Percentiles rank a stretch among this genome's conserved stretches.
phyloP scores from a whole-genome alignment of 2,888 invertebrate genomes.

The Thymelicus sylvestris region DNA sequence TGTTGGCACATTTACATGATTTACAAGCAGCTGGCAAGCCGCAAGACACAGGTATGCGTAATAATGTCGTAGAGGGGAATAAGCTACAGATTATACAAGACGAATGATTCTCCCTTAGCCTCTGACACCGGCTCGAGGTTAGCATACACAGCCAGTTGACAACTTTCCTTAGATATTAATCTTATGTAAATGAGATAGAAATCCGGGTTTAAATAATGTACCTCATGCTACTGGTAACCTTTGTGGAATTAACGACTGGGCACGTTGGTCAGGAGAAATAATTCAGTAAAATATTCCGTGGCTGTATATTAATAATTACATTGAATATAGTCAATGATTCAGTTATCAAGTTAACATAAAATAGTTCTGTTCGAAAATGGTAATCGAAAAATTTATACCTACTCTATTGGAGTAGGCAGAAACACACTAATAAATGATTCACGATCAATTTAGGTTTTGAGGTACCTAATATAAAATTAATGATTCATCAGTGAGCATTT shows the following conservation, averaged over 20 bases:
- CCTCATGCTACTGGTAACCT: slow-evolving; percentile 4
- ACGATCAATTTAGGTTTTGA: no score
- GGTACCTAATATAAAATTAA: no score
- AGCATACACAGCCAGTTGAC: slow-evolving; percentile 14
- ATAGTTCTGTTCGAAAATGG: no score
- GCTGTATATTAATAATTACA: no score
- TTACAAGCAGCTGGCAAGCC: slow-evolving; percentile 18
- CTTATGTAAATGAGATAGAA: slow-evolving; percentile 18
- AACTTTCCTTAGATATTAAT: slow-evolving; percentile 27
- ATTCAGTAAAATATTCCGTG: not conserved
- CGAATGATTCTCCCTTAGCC: slow-evolving; percentile 32
- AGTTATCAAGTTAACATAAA: no score
- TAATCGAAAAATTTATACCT: no score
- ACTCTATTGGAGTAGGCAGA: no score
- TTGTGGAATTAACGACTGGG: not conserved
- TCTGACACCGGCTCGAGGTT: slow-evolving; percentile 20
- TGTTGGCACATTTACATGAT: not conserved
- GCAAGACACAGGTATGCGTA: slow-evolving; percentile 30
- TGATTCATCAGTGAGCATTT: no score
- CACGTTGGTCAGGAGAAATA: not conserved
- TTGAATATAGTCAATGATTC: no score
- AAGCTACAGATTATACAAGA: slow-evolving; percentile 34
- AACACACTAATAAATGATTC: no score
- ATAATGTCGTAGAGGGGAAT: slow-evolving; percentile 27
- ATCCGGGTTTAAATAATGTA: not conserved